These are phyloP conservation scores for Dromius quadrimaculatus DNA, from an alignment of 2,888 invertebrate species.

Conservation along the genomic window DNA sequence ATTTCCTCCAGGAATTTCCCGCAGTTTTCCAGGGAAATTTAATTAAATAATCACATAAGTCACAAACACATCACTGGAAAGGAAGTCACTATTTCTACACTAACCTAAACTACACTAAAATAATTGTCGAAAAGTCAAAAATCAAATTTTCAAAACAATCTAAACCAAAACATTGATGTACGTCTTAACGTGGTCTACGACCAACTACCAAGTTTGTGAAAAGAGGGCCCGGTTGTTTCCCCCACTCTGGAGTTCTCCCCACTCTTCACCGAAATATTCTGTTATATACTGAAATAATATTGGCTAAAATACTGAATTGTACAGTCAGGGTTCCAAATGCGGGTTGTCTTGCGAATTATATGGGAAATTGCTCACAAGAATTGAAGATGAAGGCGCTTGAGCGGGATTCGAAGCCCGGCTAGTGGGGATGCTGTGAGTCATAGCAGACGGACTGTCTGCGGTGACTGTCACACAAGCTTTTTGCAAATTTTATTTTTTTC, in stretches of 20 bases:
- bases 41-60: slow-evolving; percentile 2
- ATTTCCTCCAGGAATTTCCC: too few relatives aligned
- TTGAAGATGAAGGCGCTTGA: not conserved
- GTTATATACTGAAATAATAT: slow-evolving; percentile 59
- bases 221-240: slow-evolving; percentile 47
- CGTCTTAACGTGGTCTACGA: slow-evolving; percentile 26
- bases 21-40: too few relatives aligned
- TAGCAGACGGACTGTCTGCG: not conserved
- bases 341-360: not conserved
- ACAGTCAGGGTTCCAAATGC: slow-evolving; percentile 53
- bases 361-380: not conserved
- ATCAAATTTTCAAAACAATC: not conserved
- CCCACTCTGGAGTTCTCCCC: slow-evolving; percentile 54
- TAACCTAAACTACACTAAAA: slow-evolving; percentile 7
- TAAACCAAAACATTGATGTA: slow-evolving; percentile 22
- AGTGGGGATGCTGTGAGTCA: not conserved
- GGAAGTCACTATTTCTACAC: not conserved
- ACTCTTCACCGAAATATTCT: slow-evolving; percentile 57
- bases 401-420: slow-evolving; percentile 19
- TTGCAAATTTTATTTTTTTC: too few relatives aligned
- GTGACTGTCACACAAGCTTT: not conserved
- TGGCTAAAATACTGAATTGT: slow-evolving; percentile 57
- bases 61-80: not conserved
- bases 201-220: slow-evolving; percentile 42
- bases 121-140: not conserved